A percentile compares a stretch with the other conserved stretches of the same genome.
Conservation (phyloP, 2,113 vertebrate genomes). For the Caloenas nicobarica region DNA sequence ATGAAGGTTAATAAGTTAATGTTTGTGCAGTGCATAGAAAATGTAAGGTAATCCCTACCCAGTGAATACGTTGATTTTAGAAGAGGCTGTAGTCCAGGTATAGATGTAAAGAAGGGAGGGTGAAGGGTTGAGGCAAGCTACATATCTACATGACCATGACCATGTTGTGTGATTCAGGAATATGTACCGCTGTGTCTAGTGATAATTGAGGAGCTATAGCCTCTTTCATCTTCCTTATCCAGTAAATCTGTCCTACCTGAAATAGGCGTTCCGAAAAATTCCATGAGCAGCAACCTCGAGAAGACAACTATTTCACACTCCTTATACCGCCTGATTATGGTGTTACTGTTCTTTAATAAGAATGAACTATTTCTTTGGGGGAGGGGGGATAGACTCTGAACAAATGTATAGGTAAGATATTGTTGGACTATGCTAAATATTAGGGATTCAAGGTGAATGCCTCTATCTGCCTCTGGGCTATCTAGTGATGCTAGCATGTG, state of each 20-base stretch:
- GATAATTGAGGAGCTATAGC: background rate
- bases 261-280: background rate
- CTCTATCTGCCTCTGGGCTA: background rate
- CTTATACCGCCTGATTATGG: background rate
- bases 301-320: rapidly evolving
- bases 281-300: background rate
- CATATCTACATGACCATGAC: background rate
- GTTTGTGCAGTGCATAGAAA: background rate
- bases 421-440: background rate
- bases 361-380: background rate
- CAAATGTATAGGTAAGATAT: background rate
- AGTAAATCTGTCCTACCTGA: background rate
- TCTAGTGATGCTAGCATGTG: background rate
- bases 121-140: background rate
- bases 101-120: background rate
- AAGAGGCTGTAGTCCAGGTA: background rate
- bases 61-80: background rate
- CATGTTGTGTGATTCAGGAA: background rate
- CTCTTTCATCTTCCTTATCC: background rate
- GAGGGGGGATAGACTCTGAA: background rate
- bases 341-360: background rate
- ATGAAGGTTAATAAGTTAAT: background rate
- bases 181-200: background rate
- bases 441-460: background rate
- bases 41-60: background rate